Base-by-base conservation (phyloP, 2,113 vertebrate species). In the Pelecanoides urinatrix region DNA sequence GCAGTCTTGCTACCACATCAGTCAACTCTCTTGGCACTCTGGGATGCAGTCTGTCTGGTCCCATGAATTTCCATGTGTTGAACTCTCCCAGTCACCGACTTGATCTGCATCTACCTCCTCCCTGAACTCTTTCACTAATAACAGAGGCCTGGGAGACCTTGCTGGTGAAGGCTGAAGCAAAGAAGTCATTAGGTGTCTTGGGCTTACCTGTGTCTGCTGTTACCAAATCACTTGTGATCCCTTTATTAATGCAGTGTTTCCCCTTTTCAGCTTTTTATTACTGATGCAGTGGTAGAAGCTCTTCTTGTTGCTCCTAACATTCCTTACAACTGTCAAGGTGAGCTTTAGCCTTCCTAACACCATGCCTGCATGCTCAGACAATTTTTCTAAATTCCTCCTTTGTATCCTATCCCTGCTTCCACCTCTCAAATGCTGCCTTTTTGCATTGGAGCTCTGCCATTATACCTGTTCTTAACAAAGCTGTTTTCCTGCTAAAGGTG, bases 351-450 rank as follows among this genome's bases (percentile, higher is more conserved):
- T 85, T 53, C 30, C 22, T 59, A 80, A 44, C 12, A 50, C 27
- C 8, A 67, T 23, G 11, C 23, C 20, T 72, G 36, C 42, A 62
- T 1, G 5, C 12, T 6, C 1, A 0, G 40, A 66, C 7, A 49
- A 36, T 45, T n/a, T 80, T 80, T 81, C 62, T 75, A 44, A 88
- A 34, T 75, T 79, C 16, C 34, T 70, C 63, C n/a, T 86, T 76
- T 62, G 20, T 40, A 71, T 17, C 36, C 25, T 34, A 40, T 62
- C 47, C 30, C 66, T 45, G 25, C 23, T 82, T 86, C 21, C 12
- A 62, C 29, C 20, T 72, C 59, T 56, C 36, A 62, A 13, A 58
- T 30, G 11, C 53, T 45, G 25, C 47, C 34, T 61, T 72, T 85
- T 21, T 45, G 27, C 44, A 40, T 1, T 38, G 19, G 27, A 91